Evolutionary conservation across 2,113 vertebrate genomes (phyloP).

Genomic region (Eulemur macaco): DNA sequence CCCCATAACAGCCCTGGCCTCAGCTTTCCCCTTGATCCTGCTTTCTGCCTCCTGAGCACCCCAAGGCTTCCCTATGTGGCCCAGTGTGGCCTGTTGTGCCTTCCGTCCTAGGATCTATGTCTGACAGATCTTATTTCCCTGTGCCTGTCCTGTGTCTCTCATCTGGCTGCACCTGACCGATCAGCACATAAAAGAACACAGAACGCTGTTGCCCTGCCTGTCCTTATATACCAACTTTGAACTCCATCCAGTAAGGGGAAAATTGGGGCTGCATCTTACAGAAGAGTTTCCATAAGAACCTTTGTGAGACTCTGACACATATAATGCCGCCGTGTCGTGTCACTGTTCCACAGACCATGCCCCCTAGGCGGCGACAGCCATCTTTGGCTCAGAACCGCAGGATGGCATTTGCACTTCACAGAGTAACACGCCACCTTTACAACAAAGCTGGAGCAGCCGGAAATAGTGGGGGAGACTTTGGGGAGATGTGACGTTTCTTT

Average conservation of each 20-base stretch:
- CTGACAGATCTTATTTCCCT: not conserved
- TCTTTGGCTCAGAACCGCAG: not conserved
- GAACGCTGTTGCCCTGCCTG: not conserved
- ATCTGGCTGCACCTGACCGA: not conserved
- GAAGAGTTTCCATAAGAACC: not conserved
- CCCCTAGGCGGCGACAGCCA: not conserved
- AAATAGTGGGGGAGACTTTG: not conserved
- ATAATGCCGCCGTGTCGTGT: rapidly evolving
- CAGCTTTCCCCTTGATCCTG: not conserved
- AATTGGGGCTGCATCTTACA: not conserved
- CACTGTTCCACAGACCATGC: not conserved
- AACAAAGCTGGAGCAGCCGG: not conserved
- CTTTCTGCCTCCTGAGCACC: not conserved
- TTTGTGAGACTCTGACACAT: not conserved
- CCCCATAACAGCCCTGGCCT: not conserved
- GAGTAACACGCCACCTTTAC: not conserved
- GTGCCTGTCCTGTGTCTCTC: not conserved
- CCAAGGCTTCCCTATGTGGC: not conserved
- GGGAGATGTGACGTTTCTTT: not conserved
- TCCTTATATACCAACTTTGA: not conserved
- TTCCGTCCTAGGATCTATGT: not conserved
- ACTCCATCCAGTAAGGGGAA: not conserved
- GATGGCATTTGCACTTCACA: not conserved
- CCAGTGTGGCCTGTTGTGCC: not conserved
- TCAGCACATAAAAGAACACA: not conserved